Evolutionary conservation across 2,113 vertebrate species (phyloP), one percentile per base, ranked within the genome.

Genomic region (Orientallactaga bullata): DNA sequence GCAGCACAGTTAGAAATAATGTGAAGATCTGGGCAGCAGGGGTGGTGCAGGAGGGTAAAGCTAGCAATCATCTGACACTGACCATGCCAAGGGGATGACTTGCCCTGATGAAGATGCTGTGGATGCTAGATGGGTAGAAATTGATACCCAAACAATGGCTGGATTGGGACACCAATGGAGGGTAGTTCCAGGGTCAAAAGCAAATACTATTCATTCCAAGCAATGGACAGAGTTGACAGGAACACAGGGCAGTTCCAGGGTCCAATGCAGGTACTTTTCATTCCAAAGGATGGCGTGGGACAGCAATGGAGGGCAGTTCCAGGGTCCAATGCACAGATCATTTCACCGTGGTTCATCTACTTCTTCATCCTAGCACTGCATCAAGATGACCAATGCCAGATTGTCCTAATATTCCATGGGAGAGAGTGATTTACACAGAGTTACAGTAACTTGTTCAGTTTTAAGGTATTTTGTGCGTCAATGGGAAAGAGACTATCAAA

Each of bases 401-500:
- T 79, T 71, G 76, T 65, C 35, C 65, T 79, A 80, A 30, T 82
- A 55, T 61, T 88, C 68, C 58, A 55, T 74, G n/a, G 73, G 63
- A 65, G 21, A 74, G 28, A 89, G 26, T 90, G 47, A 87, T 85
- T 69, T 78, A 94, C 79, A 87, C 6, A 26, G 11, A 26, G 51
- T 86, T 58, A 73, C 5, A 42, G 5, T 61, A 55, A 89, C 37
- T 61, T 76, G 12, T 28, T 80, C 51, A 65, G 20, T 42, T 58
- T 78, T 79, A 88, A 32, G 30, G 30, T 24, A 61, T 79, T 80
- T 79, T 42, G 9, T 72, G 11, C 15, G 76, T 72, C 3, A 20
- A 4, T 61, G 66, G 17, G 26, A 93, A 91, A 18, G 15, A 69
- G 66, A 35, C 0, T 76, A 7, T 26, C 58, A 94, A 77, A 91